Percentiles rank a stretch among this genome's conserved stretches.
Conservation (phyloP, 92 coral and sea anemone genomes). For the Palythoa caribaeorum region DNA sequence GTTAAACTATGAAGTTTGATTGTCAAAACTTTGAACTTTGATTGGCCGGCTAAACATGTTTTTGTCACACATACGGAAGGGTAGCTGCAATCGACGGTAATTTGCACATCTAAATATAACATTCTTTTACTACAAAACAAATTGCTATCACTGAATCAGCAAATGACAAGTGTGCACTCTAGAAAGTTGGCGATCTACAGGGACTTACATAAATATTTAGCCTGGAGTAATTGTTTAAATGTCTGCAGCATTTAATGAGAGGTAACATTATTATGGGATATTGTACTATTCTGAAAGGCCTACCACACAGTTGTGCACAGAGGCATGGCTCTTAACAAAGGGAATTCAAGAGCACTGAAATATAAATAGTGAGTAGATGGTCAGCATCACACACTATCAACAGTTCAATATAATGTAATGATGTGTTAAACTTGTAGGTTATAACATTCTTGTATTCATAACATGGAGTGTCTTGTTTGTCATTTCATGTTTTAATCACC, state of each 20-base stretch:
- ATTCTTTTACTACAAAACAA: too few relatives aligned
- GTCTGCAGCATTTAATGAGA: not conserved
- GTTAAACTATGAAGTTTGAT: too few relatives aligned
- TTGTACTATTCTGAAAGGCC: slow-evolving; percentile 37
- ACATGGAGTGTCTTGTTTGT: not conserved
- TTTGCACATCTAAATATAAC: too few relatives aligned
- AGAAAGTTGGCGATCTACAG: too few relatives aligned
- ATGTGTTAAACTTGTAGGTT: not conserved
- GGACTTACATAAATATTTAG: not conserved
- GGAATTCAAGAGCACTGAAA: slow-evolving; percentile 55
- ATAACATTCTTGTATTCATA: not conserved
- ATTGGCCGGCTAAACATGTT: too few relatives aligned
- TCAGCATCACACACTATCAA: slow-evolving; percentile 36
- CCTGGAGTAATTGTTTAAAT: not conserved
- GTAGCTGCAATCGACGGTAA: too few relatives aligned
- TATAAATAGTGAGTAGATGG: slow-evolving; percentile 38
- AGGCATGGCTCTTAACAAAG: slow-evolving; percentile 56
- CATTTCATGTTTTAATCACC: not conserved
- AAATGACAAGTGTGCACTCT: too few relatives aligned
- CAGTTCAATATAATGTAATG: not conserved
- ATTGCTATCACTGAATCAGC: too few relatives aligned
- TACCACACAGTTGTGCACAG: slow-evolving; percentile 66
- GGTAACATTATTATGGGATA: slow-evolving; percentile 5
- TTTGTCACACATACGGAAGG: too few relatives aligned
- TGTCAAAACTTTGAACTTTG: too few relatives aligned